Base-by-base conservation (phyloP, 2,797 vertebrate genomes). In the Melanogrammus aeglefinus region DNA sequence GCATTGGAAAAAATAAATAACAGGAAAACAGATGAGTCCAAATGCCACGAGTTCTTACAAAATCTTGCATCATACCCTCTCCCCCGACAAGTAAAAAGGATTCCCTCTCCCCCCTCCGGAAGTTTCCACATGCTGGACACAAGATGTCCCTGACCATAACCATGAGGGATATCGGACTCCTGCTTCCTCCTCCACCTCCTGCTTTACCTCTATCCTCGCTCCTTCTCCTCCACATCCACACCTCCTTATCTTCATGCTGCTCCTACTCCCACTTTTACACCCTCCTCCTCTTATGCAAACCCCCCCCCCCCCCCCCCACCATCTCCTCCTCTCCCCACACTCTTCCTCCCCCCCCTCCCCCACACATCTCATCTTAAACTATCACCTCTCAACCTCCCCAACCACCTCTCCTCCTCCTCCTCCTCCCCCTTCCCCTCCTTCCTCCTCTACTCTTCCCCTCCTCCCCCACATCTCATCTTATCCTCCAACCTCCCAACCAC, bases 321-420 rank as follows among this genome's bases (percentile, higher is more conserved):
- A 10, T 16, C 44, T 18, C 4, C 2, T 5, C 16, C 76, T 2
- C 3, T 3, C 31, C 3, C 31, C 1, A 2, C 31, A 47, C 31
- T 31, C 29, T 2, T 31, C 29, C 29, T 31, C 31, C 31, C 29
- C 29, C 2, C 2, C 29, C 29, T 38, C 72, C 74, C 74, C 73
- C 70, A 1, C 70, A 1, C 14, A 2, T 14, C 44, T 10, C 41
- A 31, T 31, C 29, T 44, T 13, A 10, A 9, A 1, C 76, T 63
- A n/a, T n/a, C n/a, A n/a, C n/a, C n/a, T n/a, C n/a, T 81, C n/a
- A 21, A 14, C 75, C 21, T 36, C 31, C 31, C 72, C 74, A 73
- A 41, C 39, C 8, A 41, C 39, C 73, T 13, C 44, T 47, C 44
- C 44, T 77, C 73, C 82, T 21, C 31, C 18, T 47, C 6, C 57